Conservation (phyloP, 1,140 invertebrate species). For the Archivesica marissinica region DNA sequence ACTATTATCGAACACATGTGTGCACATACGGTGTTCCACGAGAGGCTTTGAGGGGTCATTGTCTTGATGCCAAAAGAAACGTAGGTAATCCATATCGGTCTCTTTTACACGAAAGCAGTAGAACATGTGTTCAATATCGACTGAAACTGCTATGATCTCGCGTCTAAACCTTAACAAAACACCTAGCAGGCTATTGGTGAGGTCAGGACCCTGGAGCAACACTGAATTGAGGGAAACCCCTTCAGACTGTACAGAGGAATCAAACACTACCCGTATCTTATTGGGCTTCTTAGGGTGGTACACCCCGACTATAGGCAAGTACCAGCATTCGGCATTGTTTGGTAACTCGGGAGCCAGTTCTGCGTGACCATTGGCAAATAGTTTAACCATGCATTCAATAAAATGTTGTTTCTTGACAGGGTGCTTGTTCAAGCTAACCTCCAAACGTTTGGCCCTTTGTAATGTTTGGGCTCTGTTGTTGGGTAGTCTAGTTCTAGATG, state of each 20-base stretch:
- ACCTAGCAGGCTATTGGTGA: constrained; percentile 75
- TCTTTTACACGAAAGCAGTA: constrained; percentile 61
- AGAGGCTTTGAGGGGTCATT: constrained; percentile 43
- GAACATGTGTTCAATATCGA: constrained; percentile 58
- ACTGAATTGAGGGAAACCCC: constrained; percentile 63
- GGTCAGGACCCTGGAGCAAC: constrained; percentile 75
- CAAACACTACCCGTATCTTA: constrained; percentile 62
- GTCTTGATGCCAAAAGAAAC: constrained; percentile 62
- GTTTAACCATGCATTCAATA: constrained; percentile 40
- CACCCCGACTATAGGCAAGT: constrained; percentile 64
- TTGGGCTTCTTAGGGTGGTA: constrained; percentile 65
- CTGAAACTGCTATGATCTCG: not conserved
- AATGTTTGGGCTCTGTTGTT: constrained; percentile 53
- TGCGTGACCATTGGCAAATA: constrained; percentile 54
- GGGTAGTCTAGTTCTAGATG: constrained; percentile 26
- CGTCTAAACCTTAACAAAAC: constrained; percentile 3
- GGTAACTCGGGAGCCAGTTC: constrained; percentile 56
- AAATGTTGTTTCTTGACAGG: constrained; percentile 58
- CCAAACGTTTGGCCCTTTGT: constrained; percentile 23
- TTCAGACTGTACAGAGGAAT: constrained; percentile 56
- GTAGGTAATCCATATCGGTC: constrained; percentile 55
- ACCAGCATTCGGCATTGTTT: constrained; percentile 54
- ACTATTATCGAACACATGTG: constrained; percentile 62
- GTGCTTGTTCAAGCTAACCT: constrained; percentile 42
- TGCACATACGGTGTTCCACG: constrained; percentile 58